Percentiles rank a stretch among this genome's conserved stretches.
These are phyloP conservation scores for Himalopsyche phryganea DNA, from an alignment of 1,140 invertebrate genomes.

Conservation along the genomic window DNA sequence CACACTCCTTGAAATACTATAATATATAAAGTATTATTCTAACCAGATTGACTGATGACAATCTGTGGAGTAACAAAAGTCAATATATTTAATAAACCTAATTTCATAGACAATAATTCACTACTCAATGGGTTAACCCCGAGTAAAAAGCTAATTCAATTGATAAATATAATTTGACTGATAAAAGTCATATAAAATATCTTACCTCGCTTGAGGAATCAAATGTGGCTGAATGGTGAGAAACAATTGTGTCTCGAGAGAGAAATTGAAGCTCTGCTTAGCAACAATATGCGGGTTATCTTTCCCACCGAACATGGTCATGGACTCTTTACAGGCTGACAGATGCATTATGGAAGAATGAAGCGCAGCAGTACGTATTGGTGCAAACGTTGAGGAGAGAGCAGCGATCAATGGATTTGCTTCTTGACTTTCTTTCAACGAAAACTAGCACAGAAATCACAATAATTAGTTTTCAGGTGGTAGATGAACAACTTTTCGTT, in stretches of 20 bases:
- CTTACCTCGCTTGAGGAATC: not conserved
- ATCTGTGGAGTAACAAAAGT: too few species aligned
- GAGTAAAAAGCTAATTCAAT: too few species aligned
- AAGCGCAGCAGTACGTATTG: constrained; percentile 20
- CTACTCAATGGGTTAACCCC: too few species aligned
- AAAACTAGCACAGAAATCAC: not conserved
- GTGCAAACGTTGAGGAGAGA: constrained; percentile 23
- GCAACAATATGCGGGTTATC: not conserved
- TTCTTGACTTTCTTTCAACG: constrained; percentile 14
- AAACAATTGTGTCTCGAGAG: not conserved
- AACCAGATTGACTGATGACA: too few species aligned
- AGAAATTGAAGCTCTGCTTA: not conserved
- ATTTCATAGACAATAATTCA: too few species aligned
- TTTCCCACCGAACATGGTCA: not conserved
- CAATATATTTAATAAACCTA: too few species aligned
- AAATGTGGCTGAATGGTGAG: not conserved
- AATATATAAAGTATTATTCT: too few species aligned
- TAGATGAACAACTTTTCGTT: too few species aligned
- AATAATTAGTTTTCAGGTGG: not conserved
- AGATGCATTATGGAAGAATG: constrained; percentile 20
- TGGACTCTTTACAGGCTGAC: constrained; percentile 5
- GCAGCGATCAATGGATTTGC: constrained; percentile 11
- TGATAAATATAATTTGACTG: too few species aligned
- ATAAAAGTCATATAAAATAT: too few species aligned
- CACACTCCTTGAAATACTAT: too few species aligned